Percentiles rank a stretch among this genome's conserved stretches.
Evolutionary conservation across 2,888 invertebrate genomes (phyloP).

Genomic region (Drosophila nigricruria): DNA sequence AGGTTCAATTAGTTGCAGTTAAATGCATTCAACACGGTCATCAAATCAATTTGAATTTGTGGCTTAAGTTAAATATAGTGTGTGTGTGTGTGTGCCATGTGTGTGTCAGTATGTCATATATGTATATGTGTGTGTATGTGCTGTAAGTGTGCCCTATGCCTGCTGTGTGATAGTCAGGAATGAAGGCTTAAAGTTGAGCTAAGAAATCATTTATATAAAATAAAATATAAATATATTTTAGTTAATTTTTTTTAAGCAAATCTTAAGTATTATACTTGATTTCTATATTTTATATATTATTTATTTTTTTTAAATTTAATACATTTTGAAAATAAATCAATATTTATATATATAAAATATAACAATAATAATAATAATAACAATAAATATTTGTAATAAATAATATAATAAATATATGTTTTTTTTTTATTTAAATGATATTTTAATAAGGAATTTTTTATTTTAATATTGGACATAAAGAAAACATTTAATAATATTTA

Average conservation of each 20-base stretch:
- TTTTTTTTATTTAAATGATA: too few relatives aligned
- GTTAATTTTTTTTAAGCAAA: not conserved
- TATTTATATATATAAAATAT: too few relatives aligned
- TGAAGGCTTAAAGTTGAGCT: not conserved
- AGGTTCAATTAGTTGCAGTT: constrained; percentile 63
- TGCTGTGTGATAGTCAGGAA: not conserved
- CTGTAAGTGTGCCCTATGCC: not conserved
- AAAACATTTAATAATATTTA: too few relatives aligned
- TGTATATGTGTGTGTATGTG: not conserved
- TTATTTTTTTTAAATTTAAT: too few relatives aligned
- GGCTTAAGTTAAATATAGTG: constrained; percentile 42
- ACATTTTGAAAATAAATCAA: too few relatives aligned
- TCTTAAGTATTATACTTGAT: too few relatives aligned
- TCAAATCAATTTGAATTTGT: constrained; percentile 60
- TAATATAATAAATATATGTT: too few relatives aligned
- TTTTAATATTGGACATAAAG: too few relatives aligned
- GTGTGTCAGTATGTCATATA: not conserved
- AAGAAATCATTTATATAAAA: not conserved
- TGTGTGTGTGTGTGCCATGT: not conserved
- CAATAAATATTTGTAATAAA: too few relatives aligned
- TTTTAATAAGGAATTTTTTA: too few relatives aligned
- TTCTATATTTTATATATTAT: too few relatives aligned
- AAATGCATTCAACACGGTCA: constrained; percentile 58
- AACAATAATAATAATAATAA: too few relatives aligned
- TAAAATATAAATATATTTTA: not conserved